These are phyloP conservation scores for Paragorgia papillata DNA, from an alignment of 92 coral and sea anemone species.

Conservation along the genomic window DNA sequence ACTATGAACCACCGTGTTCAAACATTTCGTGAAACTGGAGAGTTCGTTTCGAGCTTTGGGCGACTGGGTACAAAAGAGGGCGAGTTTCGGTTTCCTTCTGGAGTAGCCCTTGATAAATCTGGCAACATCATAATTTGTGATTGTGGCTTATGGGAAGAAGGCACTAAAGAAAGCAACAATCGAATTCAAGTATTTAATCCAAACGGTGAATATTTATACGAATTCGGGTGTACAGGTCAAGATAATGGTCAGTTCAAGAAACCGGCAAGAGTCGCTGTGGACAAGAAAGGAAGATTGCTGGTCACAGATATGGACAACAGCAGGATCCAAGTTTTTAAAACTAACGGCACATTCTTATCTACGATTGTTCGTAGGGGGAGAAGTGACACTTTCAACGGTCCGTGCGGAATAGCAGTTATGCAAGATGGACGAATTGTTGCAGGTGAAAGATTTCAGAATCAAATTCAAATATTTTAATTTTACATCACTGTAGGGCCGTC, in stretches of 20 bases:
- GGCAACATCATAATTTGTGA: constrained; percentile 33
- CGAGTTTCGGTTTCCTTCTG: constrained; percentile 30
- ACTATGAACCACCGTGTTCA: constrained; percentile 36
- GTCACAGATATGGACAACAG: constrained; percentile 26
- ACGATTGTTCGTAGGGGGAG: constrained; percentile 31
- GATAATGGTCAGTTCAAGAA: constrained; percentile 44
- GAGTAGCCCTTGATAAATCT: constrained; percentile 23
- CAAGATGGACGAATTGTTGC: constrained; percentile 13
- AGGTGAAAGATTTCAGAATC: constrained; percentile 21
- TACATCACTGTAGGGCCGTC: no score
- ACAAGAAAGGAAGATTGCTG: constrained; percentile 17
- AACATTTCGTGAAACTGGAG: constrained; percentile 31
- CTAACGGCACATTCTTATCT: constrained; percentile 16
- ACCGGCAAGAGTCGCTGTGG: constrained; percentile 35
- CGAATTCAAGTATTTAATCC: constrained; percentile 32
- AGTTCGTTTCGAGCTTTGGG: constrained; percentile 28
- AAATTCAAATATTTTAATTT: constrained; percentile 28
- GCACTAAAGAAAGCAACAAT: constrained; percentile 26
- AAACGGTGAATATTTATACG: constrained; percentile 25
- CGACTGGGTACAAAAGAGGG: constrained; percentile 24
- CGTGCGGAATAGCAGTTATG: constrained; percentile 34
- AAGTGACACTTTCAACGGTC: constrained; percentile 18
- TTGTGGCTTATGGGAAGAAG: constrained; percentile 25
- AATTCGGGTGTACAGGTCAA: constrained; percentile 27
- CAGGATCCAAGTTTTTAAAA: constrained; percentile 27